Base-by-base conservation (phyloP, 2,113 vertebrate genomes). In the Cynoglossus semilaevis region DNA sequence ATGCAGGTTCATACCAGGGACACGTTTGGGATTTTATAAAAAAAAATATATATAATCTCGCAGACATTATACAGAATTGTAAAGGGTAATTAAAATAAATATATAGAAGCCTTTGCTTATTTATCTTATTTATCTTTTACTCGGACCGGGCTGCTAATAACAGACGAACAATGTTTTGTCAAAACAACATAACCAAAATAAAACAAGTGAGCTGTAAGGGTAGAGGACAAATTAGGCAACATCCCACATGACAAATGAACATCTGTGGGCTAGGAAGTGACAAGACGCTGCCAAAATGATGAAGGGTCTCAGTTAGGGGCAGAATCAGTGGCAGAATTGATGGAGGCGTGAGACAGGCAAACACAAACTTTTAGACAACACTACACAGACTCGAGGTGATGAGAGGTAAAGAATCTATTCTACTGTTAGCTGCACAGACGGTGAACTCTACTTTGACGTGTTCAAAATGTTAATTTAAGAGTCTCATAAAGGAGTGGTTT, bases 171-270 rank as follows among this genome's bases (percentile, higher is more conserved):
- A 45, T 15, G 15, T 61, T 81, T 55, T 60, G 63, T 80, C 63
- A 55, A 51, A 72, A 65, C 70, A 65, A 77, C 66, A 68, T 22
- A 55, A 29, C 22, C 22, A 6, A 29, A 62, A 58, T 58, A 73
- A 73, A 73, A 85, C 63, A 78, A 80, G 85, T 71, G 64, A 64
- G 61, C 51, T 65, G 55, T 55, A 60, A 42, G 29, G 42, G 48
- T 51, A 65, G 37, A 35, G 45, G 63, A 70, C 77, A 8, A 73
- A 71, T 75, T 60, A 70, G 67, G 66, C 58, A 42, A 46, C 7
- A 0, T 12, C 60, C 13, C 54, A 10, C 29, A 73, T 65, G 72
- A 78, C 63, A 52, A 62, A 79, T 57, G 70, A 73, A 46, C n/a
- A 18, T 62, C 61, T 55, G 37, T 38, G 58, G 17, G 16, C 61